A percentile compares a stretch with the other conserved stretches of the same genome.
Evolutionary conservation across 2,113 vertebrate species (phyloP).

Genomic region (Galemys pyrenaicus): DNA sequence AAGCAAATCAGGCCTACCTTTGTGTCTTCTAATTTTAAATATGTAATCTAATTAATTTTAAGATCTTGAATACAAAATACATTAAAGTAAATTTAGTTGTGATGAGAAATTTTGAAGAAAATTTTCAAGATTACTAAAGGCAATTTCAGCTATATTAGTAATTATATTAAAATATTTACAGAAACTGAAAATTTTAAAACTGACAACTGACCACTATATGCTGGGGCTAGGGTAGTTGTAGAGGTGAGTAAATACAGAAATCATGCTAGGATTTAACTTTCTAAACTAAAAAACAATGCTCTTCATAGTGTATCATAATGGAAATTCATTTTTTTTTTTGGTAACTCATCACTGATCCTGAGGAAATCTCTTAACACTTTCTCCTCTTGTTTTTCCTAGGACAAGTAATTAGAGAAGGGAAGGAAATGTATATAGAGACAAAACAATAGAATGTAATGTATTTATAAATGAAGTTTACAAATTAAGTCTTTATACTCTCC

Average conservation of each 20-base stretch:
- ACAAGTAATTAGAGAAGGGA: not conserved
- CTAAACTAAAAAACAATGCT: constrained; percentile 41
- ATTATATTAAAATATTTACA: constrained; percentile 22
- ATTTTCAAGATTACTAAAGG: constrained; percentile 3
- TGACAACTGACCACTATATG: not conserved
- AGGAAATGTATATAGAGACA: not conserved
- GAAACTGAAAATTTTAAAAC: constrained; percentile 38
- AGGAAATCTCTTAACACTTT: not conserved
- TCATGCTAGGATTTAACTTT: constrained; percentile 15
- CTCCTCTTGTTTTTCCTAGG: not conserved
- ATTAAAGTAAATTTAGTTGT: constrained; percentile 38
- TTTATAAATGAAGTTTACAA: constrained; percentile 33
- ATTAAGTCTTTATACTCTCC: not conserved
- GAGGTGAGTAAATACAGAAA: not conserved
- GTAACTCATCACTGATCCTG: too few relatives aligned
- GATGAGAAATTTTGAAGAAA: constrained; percentile 43
- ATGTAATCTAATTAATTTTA: constrained; percentile 12
- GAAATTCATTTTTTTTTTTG: not conserved
- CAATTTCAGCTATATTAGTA: not conserved
- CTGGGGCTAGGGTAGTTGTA: not conserved
- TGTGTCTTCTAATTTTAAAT: constrained; percentile 49
- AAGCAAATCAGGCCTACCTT: constrained; percentile 42
- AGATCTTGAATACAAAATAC: not conserved
- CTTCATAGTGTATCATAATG: not conserved
- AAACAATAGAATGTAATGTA: not conserved